Conservation (phyloP, 2,888 invertebrate species). For the Agrilus mali region DNA sequence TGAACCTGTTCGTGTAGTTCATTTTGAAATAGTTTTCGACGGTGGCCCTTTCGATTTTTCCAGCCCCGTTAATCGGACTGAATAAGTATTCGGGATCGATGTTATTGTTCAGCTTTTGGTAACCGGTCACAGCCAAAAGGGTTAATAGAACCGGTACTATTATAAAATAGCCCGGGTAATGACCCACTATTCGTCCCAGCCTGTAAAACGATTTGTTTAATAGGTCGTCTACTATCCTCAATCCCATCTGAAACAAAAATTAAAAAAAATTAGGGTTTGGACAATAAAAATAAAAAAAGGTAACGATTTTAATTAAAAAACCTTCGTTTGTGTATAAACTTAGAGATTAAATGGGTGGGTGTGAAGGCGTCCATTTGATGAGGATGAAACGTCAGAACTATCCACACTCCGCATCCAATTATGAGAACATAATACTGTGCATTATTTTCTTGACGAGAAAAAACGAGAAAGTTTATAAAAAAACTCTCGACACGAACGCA, state of each 20-base stretch:
- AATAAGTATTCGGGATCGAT: slow-evolving; percentile 90
- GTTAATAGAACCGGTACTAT: slow-evolving; percentile 75
- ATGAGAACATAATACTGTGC: too few relatives aligned
- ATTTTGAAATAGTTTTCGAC: slow-evolving; percentile 79
- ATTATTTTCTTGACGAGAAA: too few relatives aligned
- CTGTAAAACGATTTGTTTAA: slow-evolving; percentile 72
- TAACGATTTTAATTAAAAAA: too few relatives aligned
- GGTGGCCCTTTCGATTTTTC: slow-evolving; percentile 66
- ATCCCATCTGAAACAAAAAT: slow-evolving; percentile 51
- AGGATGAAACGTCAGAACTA: too few relatives aligned
- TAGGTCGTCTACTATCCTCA: slow-evolving; percentile 67
- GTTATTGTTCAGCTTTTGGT: slow-evolving; percentile 75
- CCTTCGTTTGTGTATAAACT: too few relatives aligned
- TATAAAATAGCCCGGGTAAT: slow-evolving; percentile 77
- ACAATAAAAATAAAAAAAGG: too few relatives aligned
- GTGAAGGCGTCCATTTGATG: too few relatives aligned
- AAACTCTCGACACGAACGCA: too few relatives aligned
- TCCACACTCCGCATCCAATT: too few relatives aligned
- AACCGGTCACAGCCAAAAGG: slow-evolving; percentile 73
- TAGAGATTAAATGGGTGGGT: too few relatives aligned
- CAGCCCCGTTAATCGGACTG: slow-evolving; percentile 77
- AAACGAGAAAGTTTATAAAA: too few relatives aligned
- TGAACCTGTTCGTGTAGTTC: slow-evolving; percentile 76
- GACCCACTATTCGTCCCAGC: slow-evolving; percentile 65
- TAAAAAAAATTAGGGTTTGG: too few relatives aligned